A percentile compares a stretch with the other conserved stretches of the same genome.
Conservation (phyloP, 2,888 invertebrate species). For the Ophion ellenae region DNA sequence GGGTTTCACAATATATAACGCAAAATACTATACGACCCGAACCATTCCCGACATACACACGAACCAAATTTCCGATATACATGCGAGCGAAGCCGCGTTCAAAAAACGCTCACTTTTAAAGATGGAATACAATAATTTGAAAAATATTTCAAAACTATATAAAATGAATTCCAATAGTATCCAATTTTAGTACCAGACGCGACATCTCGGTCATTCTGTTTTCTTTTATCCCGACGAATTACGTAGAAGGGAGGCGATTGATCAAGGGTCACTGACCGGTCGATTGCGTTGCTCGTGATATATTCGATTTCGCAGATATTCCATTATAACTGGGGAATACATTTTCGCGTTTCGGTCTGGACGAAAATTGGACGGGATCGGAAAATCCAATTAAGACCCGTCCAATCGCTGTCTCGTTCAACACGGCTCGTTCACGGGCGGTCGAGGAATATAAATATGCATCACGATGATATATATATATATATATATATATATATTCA, state of each 20-base stretch:
- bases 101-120: too few species aligned
- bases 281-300: neutral
- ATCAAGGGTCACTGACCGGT: neutral
- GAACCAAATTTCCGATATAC: too few species aligned
- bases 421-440: slow-evolving; percentile 17
- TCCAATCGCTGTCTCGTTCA: slow-evolving; percentile 14
- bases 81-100: too few species aligned
- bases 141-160: too few species aligned
- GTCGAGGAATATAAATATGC: slow-evolving; percentile 14
- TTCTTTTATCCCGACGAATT: neutral
- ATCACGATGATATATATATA: neutral
- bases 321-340: slow-evolving; percentile 27
- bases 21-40: too few species aligned
- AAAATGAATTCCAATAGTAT: neutral
- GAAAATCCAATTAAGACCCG: slow-evolving; percentile 48
- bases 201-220: neutral
- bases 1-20: too few species aligned
- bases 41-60: too few species aligned
- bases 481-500: neutral
- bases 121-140: too few species aligned
- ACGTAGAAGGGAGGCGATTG: neutral
- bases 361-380: slow-evolving; percentile 14
- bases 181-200: neutral
- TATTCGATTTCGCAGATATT: slow-evolving; percentile 3
- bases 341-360: slow-evolving; percentile 2